Evolutionary conservation across 2,888 invertebrate genomes (phyloP).

Genomic region (Branchinecta sandiegonensis): DNA sequence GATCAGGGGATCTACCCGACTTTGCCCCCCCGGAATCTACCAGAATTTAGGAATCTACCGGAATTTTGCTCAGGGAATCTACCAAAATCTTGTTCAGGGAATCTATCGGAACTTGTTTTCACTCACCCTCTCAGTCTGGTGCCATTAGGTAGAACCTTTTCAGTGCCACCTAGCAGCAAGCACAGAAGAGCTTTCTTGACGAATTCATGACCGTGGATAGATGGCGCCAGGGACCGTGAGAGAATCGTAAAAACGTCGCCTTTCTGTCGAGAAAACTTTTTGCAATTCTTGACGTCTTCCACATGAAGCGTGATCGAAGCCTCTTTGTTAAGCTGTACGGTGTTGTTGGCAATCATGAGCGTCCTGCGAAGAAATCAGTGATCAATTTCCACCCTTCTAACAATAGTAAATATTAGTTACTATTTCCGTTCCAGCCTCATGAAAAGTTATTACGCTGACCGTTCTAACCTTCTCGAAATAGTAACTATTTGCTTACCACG

Average conservation of each 20-base stretch:
- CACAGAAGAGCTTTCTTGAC: slow-evolving; percentile 94
- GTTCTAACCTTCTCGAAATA: too few species aligned
- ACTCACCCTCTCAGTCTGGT: slow-evolving; percentile 69
- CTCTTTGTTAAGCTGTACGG: slow-evolving; percentile 78
- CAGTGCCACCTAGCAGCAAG: slow-evolving; percentile 81
- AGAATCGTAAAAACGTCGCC: slow-evolving; percentile 72
- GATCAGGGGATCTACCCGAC: too few species aligned
- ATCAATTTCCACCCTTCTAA: too few species aligned
- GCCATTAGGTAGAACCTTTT: slow-evolving; percentile 81
- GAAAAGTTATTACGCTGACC: too few species aligned
- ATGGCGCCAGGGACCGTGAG: slow-evolving; percentile 84
- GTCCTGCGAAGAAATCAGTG: slow-evolving; percentile 46
- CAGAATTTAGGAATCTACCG: too few species aligned
- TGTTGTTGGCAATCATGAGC: slow-evolving; percentile 80
- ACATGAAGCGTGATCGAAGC: slow-evolving; percentile 52
- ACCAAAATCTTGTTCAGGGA: too few species aligned
- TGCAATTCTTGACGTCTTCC: slow-evolving; percentile 78
- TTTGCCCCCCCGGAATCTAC: too few species aligned
- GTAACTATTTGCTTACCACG: too few species aligned
- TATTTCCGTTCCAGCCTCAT: too few species aligned
- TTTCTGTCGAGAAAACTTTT: slow-evolving; percentile 47
- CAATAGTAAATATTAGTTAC: too few species aligned
- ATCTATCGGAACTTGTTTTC: too few species aligned
- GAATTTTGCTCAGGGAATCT: too few species aligned
- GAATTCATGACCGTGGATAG: slow-evolving; percentile 91